Evolutionary conservation across 2,113 vertebrate genomes (phyloP), one percentile per base, ranked within the genome.

Genomic region (Aramus guarauna): DNA sequence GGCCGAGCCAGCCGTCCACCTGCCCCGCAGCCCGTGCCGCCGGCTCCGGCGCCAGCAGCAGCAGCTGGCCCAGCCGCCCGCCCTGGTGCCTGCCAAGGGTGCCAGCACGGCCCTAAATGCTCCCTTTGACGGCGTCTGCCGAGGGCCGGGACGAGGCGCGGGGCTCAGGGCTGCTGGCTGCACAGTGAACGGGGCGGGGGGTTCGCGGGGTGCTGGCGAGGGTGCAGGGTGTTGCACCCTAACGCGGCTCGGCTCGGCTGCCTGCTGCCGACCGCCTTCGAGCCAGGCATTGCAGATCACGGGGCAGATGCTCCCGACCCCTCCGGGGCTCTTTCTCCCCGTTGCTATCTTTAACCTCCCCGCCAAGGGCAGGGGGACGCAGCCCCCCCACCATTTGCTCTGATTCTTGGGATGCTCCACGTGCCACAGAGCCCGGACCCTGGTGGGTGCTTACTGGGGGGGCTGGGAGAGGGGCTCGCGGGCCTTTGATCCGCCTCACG

Each of bases 1-100:
- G 24, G 55, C 77, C 22, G 69, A 85, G 90, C 87, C 95, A 91
- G 93, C 89, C 48, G 29, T 76, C 95, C 94, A 96, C 95, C 95
- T 96, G 94, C 94, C 92, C 85, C 21, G 29, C 81, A 88, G 86
- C 64, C 84, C 10, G 32, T 15, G 43, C 81, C 56, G 80, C 39
- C 72, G 29, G 84, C 96, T 93, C 96, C 5, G 87, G 87, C 73
- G 85, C 94, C 94, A 93, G 91, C 85, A 2, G 87, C 86, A 83
- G 92, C 95, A 96, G 95, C 95, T 95, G 96, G 85, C 83, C 91
- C 90, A 1, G 79, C 94, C 20, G 64, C 6, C 50, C 4, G 41
- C 74, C 90, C 90, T 62, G 82, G 63, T 79, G 88, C 90, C 96
- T 89, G 90, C 94, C 77, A 22, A 94, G 75, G 79, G 39, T 82